These are phyloP conservation scores for Limnothrissa miodon DNA, from an alignment of 2,113 vertebrate species.

Conservation along the genomic window DNA sequence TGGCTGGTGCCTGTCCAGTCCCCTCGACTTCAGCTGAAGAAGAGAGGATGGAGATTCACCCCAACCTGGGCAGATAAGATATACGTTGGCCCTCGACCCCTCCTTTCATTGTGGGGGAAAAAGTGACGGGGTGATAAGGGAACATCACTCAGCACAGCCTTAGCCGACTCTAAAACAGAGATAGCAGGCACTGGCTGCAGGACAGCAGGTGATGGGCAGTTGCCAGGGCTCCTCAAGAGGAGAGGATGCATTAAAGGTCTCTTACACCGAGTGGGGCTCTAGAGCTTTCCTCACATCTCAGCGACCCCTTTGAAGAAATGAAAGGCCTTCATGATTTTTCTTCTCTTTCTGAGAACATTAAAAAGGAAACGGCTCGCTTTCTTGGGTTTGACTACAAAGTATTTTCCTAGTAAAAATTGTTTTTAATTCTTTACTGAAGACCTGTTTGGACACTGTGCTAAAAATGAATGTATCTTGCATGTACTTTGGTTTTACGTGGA, in stretches of 20 bases:
- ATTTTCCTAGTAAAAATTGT: not conserved
- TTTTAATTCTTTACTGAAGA: not conserved
- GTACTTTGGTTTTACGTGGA: not conserved
- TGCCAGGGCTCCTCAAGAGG: slow-evolving; percentile 1
- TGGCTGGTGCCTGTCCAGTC: slow-evolving; percentile 6
- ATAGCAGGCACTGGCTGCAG: slow-evolving; percentile 22
- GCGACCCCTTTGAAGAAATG: not conserved
- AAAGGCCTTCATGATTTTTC: not conserved
- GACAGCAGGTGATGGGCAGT: not conserved
- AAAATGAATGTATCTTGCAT: not conserved
- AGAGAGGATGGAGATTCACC: slow-evolving; percentile 40
- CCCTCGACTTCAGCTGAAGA: not conserved
- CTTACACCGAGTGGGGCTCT: not conserved
- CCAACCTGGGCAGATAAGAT: slow-evolving; percentile 58
- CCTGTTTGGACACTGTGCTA: not conserved
- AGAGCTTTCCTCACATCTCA: not conserved
- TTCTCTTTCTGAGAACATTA: not conserved
- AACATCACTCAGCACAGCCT: slow-evolving; percentile 46
- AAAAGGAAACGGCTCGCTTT: not conserved
- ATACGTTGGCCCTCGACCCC: slow-evolving; percentile 36
- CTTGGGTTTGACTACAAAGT: not conserved
- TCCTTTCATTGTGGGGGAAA: slow-evolving; percentile 56
- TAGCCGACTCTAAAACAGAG: slow-evolving; percentile 13
- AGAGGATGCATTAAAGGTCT: not conserved
- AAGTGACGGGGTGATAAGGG: slow-evolving; percentile 52